A percentile compares a stretch with the other conserved stretches of the same genome.
These are phyloP conservation scores for Pterocles orientalis DNA, from an alignment of 2,113 vertebrate species.

Conservation along the genomic window DNA sequence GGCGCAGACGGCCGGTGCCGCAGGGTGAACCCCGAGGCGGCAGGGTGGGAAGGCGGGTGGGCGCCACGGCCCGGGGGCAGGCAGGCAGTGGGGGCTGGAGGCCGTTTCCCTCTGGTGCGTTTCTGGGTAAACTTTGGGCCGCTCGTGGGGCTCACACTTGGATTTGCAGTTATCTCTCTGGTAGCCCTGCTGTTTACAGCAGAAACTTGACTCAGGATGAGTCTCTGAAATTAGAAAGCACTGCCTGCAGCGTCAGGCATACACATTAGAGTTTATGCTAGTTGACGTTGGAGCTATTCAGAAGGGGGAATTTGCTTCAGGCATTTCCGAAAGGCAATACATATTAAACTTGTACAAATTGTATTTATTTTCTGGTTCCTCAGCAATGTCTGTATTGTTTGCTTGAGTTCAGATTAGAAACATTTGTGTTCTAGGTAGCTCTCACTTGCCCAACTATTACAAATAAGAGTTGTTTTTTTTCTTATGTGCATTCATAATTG, in stretches of 20 bases:
- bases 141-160: not conserved
- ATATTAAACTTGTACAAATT: not conserved
- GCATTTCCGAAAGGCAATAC: not conserved
- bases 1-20: not conserved
- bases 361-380: not conserved
- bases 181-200: not conserved
- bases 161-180: not conserved
- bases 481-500: constrained; percentile 12
- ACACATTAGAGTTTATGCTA: not conserved
- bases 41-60: rapidly evolving
- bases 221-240: not conserved
- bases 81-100: not conserved
- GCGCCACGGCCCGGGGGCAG: rapidly evolving
- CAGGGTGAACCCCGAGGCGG: not conserved
- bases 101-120: not conserved
- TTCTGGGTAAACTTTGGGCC: not conserved
- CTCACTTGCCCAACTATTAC: not conserved
- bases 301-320: not conserved
- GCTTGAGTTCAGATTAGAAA: not conserved
- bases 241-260: not conserved
- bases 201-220: not conserved
- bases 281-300: not conserved
- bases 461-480: not conserved
- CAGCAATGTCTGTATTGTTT: not conserved
- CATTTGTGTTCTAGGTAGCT: not conserved